Base-by-base conservation (phyloP, 2,888 invertebrate species). In the Pterostichus madidus region DNA sequence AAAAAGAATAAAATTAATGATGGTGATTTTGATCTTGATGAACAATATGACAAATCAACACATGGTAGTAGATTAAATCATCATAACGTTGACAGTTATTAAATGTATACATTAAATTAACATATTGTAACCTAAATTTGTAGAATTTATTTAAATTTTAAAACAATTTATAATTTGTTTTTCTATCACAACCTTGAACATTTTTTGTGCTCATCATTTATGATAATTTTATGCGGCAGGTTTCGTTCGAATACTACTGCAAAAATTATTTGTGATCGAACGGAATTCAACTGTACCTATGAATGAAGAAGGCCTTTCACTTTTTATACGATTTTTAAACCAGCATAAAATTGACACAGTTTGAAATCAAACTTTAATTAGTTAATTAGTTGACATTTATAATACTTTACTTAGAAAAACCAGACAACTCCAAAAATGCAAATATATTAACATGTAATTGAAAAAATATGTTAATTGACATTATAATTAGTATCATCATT, bases 81-180 rank as follows among this genome's bases (percentile, higher is more conserved):
- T 64, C 32, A 24, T 32, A 1, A 32, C 1, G 13, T 31, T 64
- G 64, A 64, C 64, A 64, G 64, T 64, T 64, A 64, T 64, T 32
- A 32, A 64, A 64, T 64, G 64, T 13, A 35, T 31, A 13, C 64
- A 32, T 35, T 71, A 46, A 39, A 44, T 68, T 39, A 46, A 71
- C 46, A 44, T 71, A 46, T 39, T 44, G 46, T 71, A 71, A 71
- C 71, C 46, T 46, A 71, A 46, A 71, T 71, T 46, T 71, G 71
- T 24, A 17, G 44, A 11, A 46, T 59, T 71, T 17, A 46, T 71
- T 44, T 46, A 71, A 44, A 71, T 44, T 71, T 71, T 15, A 39
- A 35, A 44, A 71, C 17, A 71, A 5, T 46, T 39, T 39, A 15
- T 24, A 71, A 39, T 39, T 35, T 68, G n/a, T 35, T 44, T 44